Evolutionary conservation across 2,113 vertebrate species (phyloP).

Genomic region (Fukomys damarensis): DNA sequence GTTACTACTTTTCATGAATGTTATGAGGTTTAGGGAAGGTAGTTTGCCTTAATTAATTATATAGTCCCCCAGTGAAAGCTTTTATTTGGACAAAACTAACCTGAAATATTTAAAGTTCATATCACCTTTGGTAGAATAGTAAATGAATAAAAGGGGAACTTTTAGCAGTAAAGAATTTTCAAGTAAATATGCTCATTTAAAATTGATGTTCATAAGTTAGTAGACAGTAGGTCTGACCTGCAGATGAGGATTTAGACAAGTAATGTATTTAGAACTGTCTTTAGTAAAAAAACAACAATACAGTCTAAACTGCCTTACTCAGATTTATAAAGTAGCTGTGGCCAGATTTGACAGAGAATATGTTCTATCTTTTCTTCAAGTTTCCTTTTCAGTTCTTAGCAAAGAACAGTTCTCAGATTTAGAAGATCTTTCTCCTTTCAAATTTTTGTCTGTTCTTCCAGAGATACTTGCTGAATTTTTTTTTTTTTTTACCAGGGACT

Average conservation of each 20-base stretch:
- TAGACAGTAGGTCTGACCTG: neutral
- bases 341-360: neutral
- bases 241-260: neutral
- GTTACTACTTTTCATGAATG: neutral
- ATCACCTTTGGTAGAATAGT: neutral
- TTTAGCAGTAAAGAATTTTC: constrained; percentile 12
- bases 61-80: neutral
- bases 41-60: neutral
- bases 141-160: neutral
- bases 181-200: constrained; percentile 37
- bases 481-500: too few species aligned
- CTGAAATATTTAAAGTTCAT: constrained; percentile 5
- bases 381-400: constrained; percentile 52
- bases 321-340: neutral
- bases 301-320: neutral
- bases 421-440: constrained; percentile 11
- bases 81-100: neutral
- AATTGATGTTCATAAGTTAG: neutral
- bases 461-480: constrained; percentile 29
- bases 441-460: constrained; percentile 8
- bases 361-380: neutral
- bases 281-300: neutral
- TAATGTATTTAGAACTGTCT: neutral
- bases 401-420: neutral
- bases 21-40: neutral